Percentiles rank a stretch among this genome's conserved stretches.
phyloP scores from a whole-genome alignment of 2,797 vertebrate species.

The Micrastur ruficollis region DNA sequence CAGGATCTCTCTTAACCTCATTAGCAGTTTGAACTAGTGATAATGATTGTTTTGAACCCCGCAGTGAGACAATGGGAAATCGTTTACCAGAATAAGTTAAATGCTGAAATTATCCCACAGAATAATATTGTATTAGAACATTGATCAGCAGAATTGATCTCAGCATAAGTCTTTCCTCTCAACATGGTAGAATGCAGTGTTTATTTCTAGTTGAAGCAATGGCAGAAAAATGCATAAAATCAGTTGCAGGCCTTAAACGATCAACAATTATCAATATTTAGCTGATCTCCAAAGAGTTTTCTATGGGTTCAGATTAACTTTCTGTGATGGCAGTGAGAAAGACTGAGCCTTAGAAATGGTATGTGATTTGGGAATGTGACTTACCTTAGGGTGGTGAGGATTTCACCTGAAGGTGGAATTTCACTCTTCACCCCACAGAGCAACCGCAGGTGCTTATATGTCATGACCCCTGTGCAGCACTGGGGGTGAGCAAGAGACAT shows the following conservation, averaged over 20 bases:
- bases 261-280: not conserved
- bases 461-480: not conserved
- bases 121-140: conserved; percentile 38
- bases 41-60: conserved; percentile 54
- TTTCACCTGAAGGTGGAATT: not conserved
- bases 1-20: conserved; percentile 64
- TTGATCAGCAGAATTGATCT: conserved; percentile 45
- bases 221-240: not conserved
- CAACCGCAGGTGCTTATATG: not conserved
- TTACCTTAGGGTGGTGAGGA: not conserved
- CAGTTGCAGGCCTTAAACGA: not conserved
- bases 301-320: not conserved
- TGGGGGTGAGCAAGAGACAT: not conserved
- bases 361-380: not conserved
- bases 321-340: not conserved
- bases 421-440: not conserved
- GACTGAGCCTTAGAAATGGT: not conserved
- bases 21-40: conserved; percentile 60
- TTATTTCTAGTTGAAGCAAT: conserved; percentile 1
- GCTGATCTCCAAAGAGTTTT: not conserved
- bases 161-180: not conserved
- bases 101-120: not conserved
- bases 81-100: conserved; percentile 38
- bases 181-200: not conserved
- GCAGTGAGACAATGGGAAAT: conserved; percentile 43